Conservation (phyloP, 2,113 vertebrate species). For the Catharus minimus region DNA sequence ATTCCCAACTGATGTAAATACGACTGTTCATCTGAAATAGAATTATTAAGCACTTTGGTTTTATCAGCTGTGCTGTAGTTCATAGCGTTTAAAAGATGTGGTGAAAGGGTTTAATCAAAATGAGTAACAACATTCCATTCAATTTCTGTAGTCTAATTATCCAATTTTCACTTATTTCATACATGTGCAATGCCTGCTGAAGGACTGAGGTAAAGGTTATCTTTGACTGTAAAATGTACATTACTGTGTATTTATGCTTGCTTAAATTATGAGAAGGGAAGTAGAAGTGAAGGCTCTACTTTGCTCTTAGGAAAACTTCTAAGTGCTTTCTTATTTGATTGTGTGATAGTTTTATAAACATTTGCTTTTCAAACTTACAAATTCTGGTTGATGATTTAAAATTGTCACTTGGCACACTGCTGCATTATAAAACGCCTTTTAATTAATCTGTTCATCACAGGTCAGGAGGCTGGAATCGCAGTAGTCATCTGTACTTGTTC, state of each 20-base stretch:
- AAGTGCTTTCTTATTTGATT: background rate
- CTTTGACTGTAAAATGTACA: background rate
- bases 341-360: background rate
- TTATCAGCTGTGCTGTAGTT: background rate
- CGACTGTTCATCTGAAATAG: constrained; percentile 13
- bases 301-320: background rate
- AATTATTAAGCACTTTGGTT: constrained; percentile 29
- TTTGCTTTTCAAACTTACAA: background rate
- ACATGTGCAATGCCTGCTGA: background rate
- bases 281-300: background rate
- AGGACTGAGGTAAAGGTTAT: background rate
- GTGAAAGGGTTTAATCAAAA: constrained; percentile 1
- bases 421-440: background rate
- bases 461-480: background rate
- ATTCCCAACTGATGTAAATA: constrained; percentile 41
- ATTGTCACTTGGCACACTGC: background rate
- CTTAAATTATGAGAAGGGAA: background rate
- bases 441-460: background rate
- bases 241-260: background rate
- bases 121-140: background rate
- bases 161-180: constrained; percentile 22
- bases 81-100: background rate
- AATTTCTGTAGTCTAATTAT: background rate
- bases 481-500: background rate
- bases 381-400: background rate